Evolutionary conservation across 2,888 invertebrate genomes (phyloP).

Genomic region (Willowsia nigromaculata): DNA sequence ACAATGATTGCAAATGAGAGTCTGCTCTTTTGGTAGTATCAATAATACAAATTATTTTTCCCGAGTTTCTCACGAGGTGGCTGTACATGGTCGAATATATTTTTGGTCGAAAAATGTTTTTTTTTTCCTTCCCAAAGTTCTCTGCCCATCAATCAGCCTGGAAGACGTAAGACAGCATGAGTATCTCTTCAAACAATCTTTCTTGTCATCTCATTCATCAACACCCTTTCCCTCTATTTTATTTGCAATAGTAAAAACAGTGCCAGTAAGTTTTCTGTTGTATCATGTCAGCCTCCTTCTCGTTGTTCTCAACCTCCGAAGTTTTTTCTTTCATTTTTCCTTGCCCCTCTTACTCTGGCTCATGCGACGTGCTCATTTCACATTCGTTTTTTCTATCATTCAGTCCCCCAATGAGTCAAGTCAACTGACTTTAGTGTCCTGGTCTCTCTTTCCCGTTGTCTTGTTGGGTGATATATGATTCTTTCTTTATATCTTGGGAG

Average conservation of each 20-base stretch:
- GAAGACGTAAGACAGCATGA: constrained; percentile 65
- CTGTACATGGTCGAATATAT: constrained; percentile 17
- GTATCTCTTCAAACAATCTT: constrained; percentile 68
- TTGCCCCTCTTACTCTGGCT: neutral
- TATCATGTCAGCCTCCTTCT: neutral
- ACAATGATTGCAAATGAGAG: neutral
- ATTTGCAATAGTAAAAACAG: neutral
- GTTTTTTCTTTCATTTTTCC: constrained; percentile 24
- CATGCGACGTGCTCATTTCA: neutral
- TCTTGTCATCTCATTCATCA: constrained; percentile 69
- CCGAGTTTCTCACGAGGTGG: constrained; percentile 33
- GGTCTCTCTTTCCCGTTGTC: constrained; percentile 6
- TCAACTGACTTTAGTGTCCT: constrained; percentile 25
- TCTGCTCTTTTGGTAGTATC: neutral
- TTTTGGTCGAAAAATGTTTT: neutral
- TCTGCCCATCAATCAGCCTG: constrained; percentile 62
- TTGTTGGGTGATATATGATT: constrained; percentile 57
- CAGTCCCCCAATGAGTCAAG: constrained; percentile 5
- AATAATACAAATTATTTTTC: neutral
- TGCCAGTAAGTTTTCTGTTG: neutral
- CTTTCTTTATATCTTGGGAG: constrained; percentile 28
- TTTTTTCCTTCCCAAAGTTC: constrained; percentile 35
- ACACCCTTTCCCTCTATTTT: constrained; percentile 64
- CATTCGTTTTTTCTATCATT: neutral
- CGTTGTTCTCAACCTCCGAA: constrained; percentile 7